Base-by-base conservation (phyloP, 2,113 vertebrate species). In the Sturnira hondurensis region DNA sequence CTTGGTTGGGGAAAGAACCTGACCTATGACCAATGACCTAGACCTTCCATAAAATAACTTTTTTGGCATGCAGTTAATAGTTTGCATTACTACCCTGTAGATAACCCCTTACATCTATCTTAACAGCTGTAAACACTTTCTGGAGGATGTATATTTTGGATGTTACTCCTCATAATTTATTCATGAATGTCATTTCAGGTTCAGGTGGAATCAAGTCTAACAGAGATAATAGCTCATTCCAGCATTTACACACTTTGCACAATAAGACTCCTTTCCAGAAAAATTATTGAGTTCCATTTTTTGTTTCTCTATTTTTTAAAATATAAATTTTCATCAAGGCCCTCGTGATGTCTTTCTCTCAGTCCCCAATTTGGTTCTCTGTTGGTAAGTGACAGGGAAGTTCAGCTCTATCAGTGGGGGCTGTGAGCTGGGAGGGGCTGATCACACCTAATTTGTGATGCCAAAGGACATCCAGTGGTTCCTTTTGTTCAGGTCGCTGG, bases 181-280 rank as follows among this genome's bases (percentile, higher is more conserved):
- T 0, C 47, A 24, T 38, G 86, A 68, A 50, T 50, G 47, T 50
- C 91, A 96, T 76, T 41, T 61, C 56, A 77, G 86, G 76, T 7
- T 50, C 70, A 92, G 80, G 65, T 28, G 47, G 85, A 97, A 95
- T 93, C 91, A 33, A 13, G 54, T 50, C 81, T 93, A 77, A 78
- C 80, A 90, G 54, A 41, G 4, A 9, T 4, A 33, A 9, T n/a
- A 54, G 65, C 65, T 71, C 43, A 20, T 50, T 86, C 43, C n/a
- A 33, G 41, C 58, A 17, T 28, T 33, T 41, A 78, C 36, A 28
- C n/a, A 17, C 61, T 71, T 68, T 8, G 56, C 74, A 89, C 43
- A 61, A 31, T 26, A 43, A 83, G 24, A 16, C 31, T 63, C 17
- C n/a, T 77, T 86, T 65, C 90, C 52, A 45, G 78, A 84, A 95